Evolutionary conservation across 2,113 vertebrate species (phyloP).

Genomic region (Shinisaurus crocodilurus): DNA sequence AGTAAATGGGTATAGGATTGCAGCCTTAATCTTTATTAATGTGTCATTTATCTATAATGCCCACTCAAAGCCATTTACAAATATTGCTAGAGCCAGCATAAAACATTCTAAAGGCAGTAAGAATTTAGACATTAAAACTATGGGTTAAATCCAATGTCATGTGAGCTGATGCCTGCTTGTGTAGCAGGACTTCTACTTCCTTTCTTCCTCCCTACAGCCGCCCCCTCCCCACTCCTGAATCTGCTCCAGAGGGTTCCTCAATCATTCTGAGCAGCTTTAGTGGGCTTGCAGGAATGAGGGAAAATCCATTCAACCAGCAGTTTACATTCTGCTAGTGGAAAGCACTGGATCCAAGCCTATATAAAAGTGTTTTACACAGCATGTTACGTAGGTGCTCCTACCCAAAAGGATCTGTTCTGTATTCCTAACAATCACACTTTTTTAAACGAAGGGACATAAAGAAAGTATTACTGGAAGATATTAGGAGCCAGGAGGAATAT

Average conservation of each 20-base stretch:
- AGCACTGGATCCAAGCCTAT: no score
- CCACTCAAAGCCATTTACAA: not conserved
- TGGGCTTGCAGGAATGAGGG: no score
- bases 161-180: no score
- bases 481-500: not conserved
- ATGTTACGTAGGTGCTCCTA: not conserved
- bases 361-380: not conserved
- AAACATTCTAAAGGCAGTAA: not conserved
- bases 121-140: not conserved
- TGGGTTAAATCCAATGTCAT: not conserved
- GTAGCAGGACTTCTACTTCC: no score
- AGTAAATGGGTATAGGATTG: not conserved
- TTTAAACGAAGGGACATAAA: not conserved
- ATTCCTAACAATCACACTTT: not conserved
- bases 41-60: no score
- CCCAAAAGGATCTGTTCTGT: not conserved
- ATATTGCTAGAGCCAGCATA: not conserved
- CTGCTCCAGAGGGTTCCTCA: no score
- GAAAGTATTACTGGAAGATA: not conserved
- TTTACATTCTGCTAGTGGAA: no score
- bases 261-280: no score
- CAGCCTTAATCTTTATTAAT: not conserved
- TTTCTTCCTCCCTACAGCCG: no score
- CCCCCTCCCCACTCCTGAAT: no score
- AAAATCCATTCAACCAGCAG: no score